Percentiles rank a stretch among this genome's conserved stretches.
phyloP scores from a whole-genome alignment of 2,797 vertebrate species.

The Cynopterus sphinx region DNA sequence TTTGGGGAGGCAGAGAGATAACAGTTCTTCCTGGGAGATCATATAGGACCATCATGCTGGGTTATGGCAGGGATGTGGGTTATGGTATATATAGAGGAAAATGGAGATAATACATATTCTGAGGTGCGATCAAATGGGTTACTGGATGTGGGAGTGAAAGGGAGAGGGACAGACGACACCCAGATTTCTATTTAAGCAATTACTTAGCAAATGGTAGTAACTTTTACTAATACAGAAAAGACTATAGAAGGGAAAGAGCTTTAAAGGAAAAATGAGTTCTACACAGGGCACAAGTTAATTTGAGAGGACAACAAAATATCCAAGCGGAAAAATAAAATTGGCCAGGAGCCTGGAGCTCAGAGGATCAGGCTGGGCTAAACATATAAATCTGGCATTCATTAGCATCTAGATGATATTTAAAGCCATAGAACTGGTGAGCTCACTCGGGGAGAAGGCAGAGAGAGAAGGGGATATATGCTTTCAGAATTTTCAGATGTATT shows the following conservation, averaged over 20 bases:
- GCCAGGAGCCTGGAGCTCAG: slow-evolving; percentile 49
- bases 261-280: neutral
- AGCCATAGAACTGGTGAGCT: slow-evolving; percentile 52
- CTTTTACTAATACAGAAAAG: neutral
- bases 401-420: slow-evolving; percentile 67
- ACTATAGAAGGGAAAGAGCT: neutral
- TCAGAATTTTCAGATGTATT: slow-evolving; percentile 29
- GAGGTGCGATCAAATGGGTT: neutral
- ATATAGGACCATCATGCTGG: neutral
- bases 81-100: neutral
- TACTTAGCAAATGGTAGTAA: neutral
- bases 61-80: neutral
- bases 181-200: neutral
- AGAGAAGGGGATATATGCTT: neutral
- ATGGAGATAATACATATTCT: neutral
- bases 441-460: slow-evolving; percentile 3
- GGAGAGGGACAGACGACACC: neutral
- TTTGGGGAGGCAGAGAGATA: neutral
- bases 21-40: neutral
- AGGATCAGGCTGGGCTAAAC: slow-evolving; percentile 53
- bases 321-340: slow-evolving; percentile 64
- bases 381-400: slow-evolving; percentile 72
- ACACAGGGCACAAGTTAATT: slow-evolving; percentile 33
- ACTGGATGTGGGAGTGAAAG: neutral
- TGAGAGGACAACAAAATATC: slow-evolving; percentile 37